Conservation (phyloP, 2,888 invertebrate species). For the Marronus borbonicus region DNA sequence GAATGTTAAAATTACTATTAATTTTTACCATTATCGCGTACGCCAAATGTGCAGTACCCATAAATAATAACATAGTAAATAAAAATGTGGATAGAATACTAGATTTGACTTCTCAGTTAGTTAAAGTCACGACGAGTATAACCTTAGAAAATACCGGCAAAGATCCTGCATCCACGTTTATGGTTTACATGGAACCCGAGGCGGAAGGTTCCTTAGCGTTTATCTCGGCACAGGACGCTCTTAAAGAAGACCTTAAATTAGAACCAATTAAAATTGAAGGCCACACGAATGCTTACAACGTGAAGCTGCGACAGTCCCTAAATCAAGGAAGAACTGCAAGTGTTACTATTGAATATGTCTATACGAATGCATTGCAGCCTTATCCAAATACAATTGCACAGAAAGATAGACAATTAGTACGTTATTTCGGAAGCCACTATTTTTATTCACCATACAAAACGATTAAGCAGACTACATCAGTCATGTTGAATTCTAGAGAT, state of each 20-base stretch:
- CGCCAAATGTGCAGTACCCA: conserved; percentile 62
- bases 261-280: conserved; percentile 67
- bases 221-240: conserved; percentile 79
- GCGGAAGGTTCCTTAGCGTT: conserved; percentile 80
- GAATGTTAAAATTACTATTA: conserved; percentile 48
- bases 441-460: conserved; percentile 89
- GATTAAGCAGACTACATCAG: conserved; percentile 84
- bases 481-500: conserved; percentile 83
- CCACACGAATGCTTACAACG: conserved; percentile 64
- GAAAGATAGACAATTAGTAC: conserved; percentile 93
- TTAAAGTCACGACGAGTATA: conserved; percentile 85
- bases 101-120: conserved; percentile 91
- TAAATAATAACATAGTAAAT: conserved; percentile 77
- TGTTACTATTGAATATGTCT: conserved; percentile 81
- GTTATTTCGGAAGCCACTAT: conserved; percentile 88
- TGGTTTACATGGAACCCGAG: conserved; percentile 80
- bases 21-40: conserved; percentile 35
- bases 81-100: conserved; percentile 89
- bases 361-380: conserved; percentile 84
- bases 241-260: conserved; percentile 74
- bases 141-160: conserved; percentile 89
- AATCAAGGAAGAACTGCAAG: conserved; percentile 74
- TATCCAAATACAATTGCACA: conserved; percentile 93
- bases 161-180: conserved; percentile 79
- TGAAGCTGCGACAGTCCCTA: conserved; percentile 75